A percentile compares a stretch with the other conserved stretches of the same genome.
Conservation (phyloP, 2,888 invertebrate species). For the Aphodius granarius region DNA sequence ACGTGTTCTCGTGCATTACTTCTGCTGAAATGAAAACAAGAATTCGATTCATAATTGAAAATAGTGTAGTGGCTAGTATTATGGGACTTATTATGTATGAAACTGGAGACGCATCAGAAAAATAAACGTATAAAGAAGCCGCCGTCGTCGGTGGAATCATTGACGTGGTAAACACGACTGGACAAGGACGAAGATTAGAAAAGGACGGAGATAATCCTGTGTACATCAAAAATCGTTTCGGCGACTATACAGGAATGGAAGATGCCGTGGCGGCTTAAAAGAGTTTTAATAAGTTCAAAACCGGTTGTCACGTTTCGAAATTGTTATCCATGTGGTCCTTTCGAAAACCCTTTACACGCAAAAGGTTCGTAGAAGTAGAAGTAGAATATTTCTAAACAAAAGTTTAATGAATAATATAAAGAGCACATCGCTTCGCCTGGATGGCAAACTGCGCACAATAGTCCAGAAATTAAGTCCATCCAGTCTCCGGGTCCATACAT, state of each 20-base stretch:
- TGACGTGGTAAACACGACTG: constrained; percentile 33
- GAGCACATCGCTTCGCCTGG: background rate
- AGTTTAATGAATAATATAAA: background rate
- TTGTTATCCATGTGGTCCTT: constrained; percentile 16
- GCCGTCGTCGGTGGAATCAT: constrained; percentile 16
- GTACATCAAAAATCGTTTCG: constrained; percentile 29
- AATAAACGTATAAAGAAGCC: background rate
- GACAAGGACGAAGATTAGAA: constrained; percentile 38
- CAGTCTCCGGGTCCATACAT: background rate
- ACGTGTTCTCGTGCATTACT: constrained; percentile 63
- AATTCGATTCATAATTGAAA: background rate
- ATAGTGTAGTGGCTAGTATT: no score
- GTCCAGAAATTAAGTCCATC: background rate
- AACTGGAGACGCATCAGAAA: constrained; percentile 7
- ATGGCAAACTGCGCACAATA: background rate
- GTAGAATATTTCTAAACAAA: constrained; percentile 20
- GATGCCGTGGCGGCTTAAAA: constrained; percentile 1
- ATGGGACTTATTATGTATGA: background rate
- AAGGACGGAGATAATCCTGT: constrained; percentile 33
- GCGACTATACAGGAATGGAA: constrained; percentile 17
- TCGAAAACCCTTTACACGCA: background rate
- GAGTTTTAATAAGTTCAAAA: constrained; percentile 30
- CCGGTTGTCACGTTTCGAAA: constrained; percentile 31
- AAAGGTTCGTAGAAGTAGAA: background rate
- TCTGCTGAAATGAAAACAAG: constrained; percentile 31